Evolutionary conservation across 1,140 invertebrate genomes (phyloP).

Genomic region (Aradophagus sp.): DNA sequence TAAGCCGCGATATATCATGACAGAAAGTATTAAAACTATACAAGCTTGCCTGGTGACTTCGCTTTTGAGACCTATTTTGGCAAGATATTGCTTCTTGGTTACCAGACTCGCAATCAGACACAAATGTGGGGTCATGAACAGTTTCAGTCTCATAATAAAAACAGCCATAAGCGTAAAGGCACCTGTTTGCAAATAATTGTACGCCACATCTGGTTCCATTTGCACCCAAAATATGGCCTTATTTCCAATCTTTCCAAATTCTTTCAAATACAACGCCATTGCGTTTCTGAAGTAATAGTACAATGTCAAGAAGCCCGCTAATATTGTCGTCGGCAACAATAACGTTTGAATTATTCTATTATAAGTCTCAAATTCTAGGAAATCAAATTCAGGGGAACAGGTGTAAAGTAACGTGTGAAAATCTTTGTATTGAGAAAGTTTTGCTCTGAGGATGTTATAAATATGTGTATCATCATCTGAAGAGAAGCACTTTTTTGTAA

Average conservation of each 20-base stretch:
- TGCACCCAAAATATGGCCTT: slow-evolving; percentile 49
- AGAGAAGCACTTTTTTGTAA: slow-evolving; percentile 64
- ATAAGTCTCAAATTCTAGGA: slow-evolving; percentile 78
- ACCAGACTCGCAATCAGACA: slow-evolving; percentile 82
- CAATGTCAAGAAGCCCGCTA: slow-evolving; percentile 71
- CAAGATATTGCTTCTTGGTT: slow-evolving; percentile 71
- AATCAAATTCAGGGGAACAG: slow-evolving; percentile 89
- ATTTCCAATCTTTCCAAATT: not conserved
- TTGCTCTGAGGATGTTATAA: slow-evolving; percentile 84
- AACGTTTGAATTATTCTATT: slow-evolving; percentile 75
- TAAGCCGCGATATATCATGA: slow-evolving; percentile 68
- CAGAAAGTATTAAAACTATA: slow-evolving; percentile 61
- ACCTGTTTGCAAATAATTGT: slow-evolving; percentile 81
- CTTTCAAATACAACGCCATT: slow-evolving; percentile 16
- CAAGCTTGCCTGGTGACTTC: slow-evolving; percentile 56
- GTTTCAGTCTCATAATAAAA: slow-evolving; percentile 88
- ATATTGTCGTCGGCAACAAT: slow-evolving; percentile 76
- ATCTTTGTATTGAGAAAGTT: slow-evolving; percentile 83
- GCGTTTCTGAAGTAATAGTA: slow-evolving; percentile 70
- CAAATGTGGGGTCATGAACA: slow-evolving; percentile 88
- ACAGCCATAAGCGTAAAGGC: slow-evolving; percentile 84
- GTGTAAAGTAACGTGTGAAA: slow-evolving; percentile 91
- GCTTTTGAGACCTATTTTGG: slow-evolving; percentile 66
- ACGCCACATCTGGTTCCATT: slow-evolving; percentile 80
- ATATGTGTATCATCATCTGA: slow-evolving; percentile 82